These are phyloP conservation scores for Trachymyrmex cornetzi DNA, from an alignment of 1,140 invertebrate species.

Conservation along the genomic window DNA sequence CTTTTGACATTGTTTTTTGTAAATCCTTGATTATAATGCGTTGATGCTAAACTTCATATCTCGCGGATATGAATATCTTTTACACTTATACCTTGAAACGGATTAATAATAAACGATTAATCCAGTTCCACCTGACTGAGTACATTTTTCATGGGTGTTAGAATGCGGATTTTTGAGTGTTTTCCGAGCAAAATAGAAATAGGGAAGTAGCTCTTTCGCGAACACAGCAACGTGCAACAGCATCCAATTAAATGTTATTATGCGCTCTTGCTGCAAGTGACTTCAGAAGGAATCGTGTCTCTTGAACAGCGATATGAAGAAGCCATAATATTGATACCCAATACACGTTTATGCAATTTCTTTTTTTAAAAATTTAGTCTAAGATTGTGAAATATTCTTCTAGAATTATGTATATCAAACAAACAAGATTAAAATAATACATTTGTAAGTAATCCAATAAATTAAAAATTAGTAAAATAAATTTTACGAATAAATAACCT, in stretches of 20 bases:
- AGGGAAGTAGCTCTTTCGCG: slow-evolving; percentile 28
- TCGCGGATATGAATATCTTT: background rate
- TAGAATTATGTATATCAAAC: background rate
- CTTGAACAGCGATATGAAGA: slow-evolving; percentile 46
- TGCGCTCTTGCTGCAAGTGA: slow-evolving; percentile 65
- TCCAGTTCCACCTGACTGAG: slow-evolving; percentile 13
- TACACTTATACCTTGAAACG: background rate
- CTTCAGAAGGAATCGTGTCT: slow-evolving; percentile 70
- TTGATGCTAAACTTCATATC: background rate
- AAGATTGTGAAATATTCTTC: background rate
- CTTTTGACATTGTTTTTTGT: background rate
- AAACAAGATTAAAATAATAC: background rate
- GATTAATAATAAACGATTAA: slow-evolving; percentile 21
- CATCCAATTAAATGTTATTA: slow-evolving; percentile 78
- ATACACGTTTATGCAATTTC: slow-evolving; percentile 32
- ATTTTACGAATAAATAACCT: background rate
- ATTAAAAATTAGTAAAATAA: background rate
- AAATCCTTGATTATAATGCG: background rate
- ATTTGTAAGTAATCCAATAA: background rate
- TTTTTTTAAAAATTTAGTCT: slow-evolving; percentile 3
- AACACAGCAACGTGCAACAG: slow-evolving; percentile 40
- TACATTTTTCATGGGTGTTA: slow-evolving; percentile 1
- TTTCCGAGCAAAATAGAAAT: slow-evolving; percentile 17
- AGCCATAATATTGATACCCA: slow-evolving; percentile 16
- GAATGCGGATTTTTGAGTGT: slow-evolving; percentile 33